Evolutionary conservation across 2,797 vertebrate genomes (phyloP).

Genomic region (Oceanodroma leucorhoa): DNA sequence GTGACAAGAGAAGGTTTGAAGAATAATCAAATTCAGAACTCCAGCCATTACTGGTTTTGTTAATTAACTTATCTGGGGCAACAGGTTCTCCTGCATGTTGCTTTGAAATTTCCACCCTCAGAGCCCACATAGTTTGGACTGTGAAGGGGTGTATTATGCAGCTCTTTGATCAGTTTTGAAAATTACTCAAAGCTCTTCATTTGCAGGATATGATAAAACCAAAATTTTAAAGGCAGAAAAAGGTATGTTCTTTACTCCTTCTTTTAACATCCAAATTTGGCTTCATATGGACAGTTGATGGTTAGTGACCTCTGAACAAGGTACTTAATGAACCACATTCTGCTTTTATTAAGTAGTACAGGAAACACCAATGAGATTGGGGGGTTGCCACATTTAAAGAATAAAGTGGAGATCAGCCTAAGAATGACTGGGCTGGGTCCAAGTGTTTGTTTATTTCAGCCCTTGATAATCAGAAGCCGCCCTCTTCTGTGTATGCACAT

Average conservation of each 20-base stretch:
- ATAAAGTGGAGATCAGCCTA: neutral
- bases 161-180: constrained; percentile 9
- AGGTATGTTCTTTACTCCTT: neutral
- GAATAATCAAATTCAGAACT: constrained; percentile 3
- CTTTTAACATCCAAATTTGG: neutral
- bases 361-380: neutral
- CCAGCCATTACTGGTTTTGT: constrained; percentile 10
- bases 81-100: constrained; percentile 40
- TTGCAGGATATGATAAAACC: neutral
- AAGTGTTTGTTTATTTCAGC: neutral
- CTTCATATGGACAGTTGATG: neutral
- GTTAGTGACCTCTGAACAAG: neutral
- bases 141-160: neutral
- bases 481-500: neutral
- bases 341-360: neutral
- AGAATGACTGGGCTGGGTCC: neutral
- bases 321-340: neutral
- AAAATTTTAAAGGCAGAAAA: neutral
- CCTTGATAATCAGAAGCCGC: neutral
- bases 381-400: neutral
- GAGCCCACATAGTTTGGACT: neutral
- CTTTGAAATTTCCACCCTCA: constrained; percentile 2
- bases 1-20: neutral
- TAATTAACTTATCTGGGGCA: constrained; percentile 35
- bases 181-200: constrained; percentile 6